Evolutionary conservation across 2,113 vertebrate species (phyloP).

Genomic region (Oryzias celebensis): DNA sequence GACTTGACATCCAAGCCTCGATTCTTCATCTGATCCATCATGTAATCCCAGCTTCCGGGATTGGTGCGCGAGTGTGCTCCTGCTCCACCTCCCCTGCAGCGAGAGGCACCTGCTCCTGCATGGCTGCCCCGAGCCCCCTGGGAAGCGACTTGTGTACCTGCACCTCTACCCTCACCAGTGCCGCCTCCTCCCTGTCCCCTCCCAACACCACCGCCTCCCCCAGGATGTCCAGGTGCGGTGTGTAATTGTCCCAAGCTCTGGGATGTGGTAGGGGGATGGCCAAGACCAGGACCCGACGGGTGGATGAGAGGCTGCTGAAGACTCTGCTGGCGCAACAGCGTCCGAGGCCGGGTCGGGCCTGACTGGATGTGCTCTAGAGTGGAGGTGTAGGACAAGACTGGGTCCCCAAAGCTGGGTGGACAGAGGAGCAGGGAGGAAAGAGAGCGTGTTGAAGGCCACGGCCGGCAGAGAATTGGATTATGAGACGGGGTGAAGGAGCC

Average conservation of each 20-base stretch:
- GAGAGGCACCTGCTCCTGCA: slow-evolving; percentile 82
- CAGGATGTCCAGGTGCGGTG: slow-evolving; percentile 76
- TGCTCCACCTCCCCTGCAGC: slow-evolving; percentile 77
- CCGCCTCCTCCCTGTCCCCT: slow-evolving; percentile 73
- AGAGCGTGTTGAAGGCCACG: slow-evolving; percentile 68
- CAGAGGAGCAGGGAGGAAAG: slow-evolving; percentile 77
- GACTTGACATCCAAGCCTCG: slow-evolving; percentile 98
- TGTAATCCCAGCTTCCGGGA: slow-evolving; percentile 96
- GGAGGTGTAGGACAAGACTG: slow-evolving; percentile 88
- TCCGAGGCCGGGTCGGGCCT: slow-evolving; percentile 86
- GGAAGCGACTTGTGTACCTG: slow-evolving; percentile 65
- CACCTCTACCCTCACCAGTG: slow-evolving; percentile 63
- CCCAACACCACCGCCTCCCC: slow-evolving; percentile 79
- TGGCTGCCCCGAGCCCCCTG: slow-evolving; percentile 74
- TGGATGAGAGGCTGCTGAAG: slow-evolving; percentile 95
- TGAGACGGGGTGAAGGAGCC: slow-evolving; percentile 75
- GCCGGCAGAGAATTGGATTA: slow-evolving; percentile 69
- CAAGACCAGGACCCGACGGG: slow-evolving; percentile 81
- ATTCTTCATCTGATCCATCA: slow-evolving; percentile 97
- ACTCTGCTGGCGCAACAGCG: slow-evolving; percentile 93
- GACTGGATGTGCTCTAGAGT: slow-evolving; percentile 93
- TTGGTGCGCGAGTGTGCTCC: slow-evolving; percentile 83
- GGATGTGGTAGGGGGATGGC: slow-evolving; percentile 89
- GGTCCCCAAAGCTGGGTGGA: slow-evolving; percentile 89
- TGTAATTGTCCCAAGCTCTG: slow-evolving; percentile 96